A percentile compares a stretch with the other conserved stretches of the same genome.
Conservation (phyloP, 2,888 invertebrate genomes). For the Mesochorus sp. region DNA sequence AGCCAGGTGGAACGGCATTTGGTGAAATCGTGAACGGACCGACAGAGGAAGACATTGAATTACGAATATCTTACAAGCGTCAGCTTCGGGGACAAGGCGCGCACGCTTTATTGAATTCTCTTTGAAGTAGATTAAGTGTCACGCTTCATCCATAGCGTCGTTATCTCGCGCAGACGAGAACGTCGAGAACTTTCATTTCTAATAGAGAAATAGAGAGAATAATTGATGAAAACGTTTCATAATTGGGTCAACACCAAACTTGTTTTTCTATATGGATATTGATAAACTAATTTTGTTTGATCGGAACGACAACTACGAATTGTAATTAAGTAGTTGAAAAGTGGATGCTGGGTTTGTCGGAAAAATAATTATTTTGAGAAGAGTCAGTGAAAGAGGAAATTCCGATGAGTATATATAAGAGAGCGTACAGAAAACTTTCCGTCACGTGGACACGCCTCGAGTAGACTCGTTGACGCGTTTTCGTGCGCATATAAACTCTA, state of each 20-base stretch:
- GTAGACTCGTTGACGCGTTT: too few species aligned
- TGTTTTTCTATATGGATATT: too few species aligned
- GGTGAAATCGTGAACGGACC: conserved; percentile 14
- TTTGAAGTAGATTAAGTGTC: conserved; percentile 16
- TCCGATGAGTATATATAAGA: not conserved
- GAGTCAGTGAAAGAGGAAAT: too few species aligned
- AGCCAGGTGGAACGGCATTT: conserved; percentile 41
- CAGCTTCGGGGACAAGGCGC: conserved; percentile 44
- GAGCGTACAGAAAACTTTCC: conserved; percentile 38
- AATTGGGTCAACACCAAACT: too few species aligned
- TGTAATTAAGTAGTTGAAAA: too few species aligned
- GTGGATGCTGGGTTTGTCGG: too few species aligned
- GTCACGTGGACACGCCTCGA: too few species aligned
- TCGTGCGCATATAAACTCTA: too few species aligned
- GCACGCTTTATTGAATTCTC: conserved; percentile 4
- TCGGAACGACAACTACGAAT: too few species aligned
- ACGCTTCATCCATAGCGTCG: not conserved
- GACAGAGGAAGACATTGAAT: conserved; percentile 26
- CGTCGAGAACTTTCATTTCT: not conserved
- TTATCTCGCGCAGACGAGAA: not conserved
- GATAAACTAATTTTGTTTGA: too few species aligned
- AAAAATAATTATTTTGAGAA: too few species aligned
- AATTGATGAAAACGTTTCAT: too few species aligned
- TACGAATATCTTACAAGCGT: conserved; percentile 43
- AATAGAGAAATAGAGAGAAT: not conserved